A percentile compares a stretch with the other conserved stretches of the same genome.
Conservation (phyloP, 30 jellyfish, hydroid and myxozoan species). For the Hydractinia echinata region DNA sequence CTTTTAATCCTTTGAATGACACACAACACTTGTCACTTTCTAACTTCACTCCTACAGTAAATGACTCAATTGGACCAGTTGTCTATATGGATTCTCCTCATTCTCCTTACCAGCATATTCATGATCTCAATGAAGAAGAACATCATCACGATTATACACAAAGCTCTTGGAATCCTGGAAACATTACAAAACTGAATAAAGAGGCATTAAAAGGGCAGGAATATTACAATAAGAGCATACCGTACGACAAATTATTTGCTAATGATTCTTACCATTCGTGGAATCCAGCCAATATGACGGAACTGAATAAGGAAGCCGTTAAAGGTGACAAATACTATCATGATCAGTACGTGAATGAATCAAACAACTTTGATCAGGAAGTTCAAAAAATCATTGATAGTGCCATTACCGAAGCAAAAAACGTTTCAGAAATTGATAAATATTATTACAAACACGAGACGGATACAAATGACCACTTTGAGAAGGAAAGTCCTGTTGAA, state of each 20-base stretch:
- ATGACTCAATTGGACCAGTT: background rate
- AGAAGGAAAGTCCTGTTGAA: background rate
- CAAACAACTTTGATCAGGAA: conserved; percentile 29
- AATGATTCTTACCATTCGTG: background rate
- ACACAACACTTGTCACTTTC: background rate
- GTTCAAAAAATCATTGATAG: conserved; percentile 32
- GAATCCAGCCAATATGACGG: conserved; percentile 3
- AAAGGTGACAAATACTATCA: conserved; percentile 14
- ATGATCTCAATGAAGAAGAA: background rate
- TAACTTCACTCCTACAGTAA: background rate
- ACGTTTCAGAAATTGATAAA: background rate
- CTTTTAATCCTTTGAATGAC: background rate
- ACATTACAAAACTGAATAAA: conserved; percentile 19
- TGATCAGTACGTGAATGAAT: background rate
- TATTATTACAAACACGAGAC: conserved; percentile 1
- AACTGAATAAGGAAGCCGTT: conserved; percentile 31
- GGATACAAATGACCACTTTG: background rate
- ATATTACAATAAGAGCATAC: background rate
- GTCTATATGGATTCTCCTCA: background rate
- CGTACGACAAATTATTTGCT: background rate
- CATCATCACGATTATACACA: background rate
- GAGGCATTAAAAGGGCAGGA: conserved; percentile 30
- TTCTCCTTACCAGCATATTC: background rate
- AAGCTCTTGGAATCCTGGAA: background rate
- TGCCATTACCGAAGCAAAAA: conserved; percentile 33